Percentiles rank a stretch among this genome's conserved stretches.
These are phyloP conservation scores for Emydocephalus ijimae DNA, from an alignment of 2,113 vertebrate species.

Conservation along the genomic window DNA sequence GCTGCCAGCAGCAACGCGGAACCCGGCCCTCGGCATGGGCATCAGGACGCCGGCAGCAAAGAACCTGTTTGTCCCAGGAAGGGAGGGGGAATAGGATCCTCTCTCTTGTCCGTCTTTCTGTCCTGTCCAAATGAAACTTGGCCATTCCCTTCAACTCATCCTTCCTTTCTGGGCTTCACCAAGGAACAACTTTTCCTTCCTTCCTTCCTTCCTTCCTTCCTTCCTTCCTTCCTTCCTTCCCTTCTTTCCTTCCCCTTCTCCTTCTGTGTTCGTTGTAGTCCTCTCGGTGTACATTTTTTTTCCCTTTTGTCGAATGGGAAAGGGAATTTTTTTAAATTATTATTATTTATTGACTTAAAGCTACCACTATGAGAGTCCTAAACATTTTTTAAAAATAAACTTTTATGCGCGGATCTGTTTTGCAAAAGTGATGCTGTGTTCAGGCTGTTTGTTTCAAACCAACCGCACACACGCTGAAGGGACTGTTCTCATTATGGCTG, in stretches of 20 bases:
- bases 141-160: constrained; percentile 73
- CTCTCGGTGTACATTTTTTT: constrained; percentile 15
- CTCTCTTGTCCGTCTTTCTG: constrained; percentile 69
- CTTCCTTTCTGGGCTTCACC: constrained; percentile 61
- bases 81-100: constrained; percentile 60
- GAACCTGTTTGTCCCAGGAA: constrained; percentile 56
- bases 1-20: constrained; percentile 58
- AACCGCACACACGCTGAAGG: constrained; percentile 14
- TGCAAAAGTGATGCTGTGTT: constrained; percentile 31
- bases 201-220: constrained; percentile 55
- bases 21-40: constrained; percentile 65
- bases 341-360: constrained; percentile 73
- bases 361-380: constrained; percentile 59
- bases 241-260: neutral
- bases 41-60: constrained; percentile 50
- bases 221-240: neutral
- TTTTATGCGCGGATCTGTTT: constrained; percentile 30
- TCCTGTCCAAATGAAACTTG: constrained; percentile 66
- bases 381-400: constrained; percentile 20
- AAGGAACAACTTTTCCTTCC: constrained; percentile 18
- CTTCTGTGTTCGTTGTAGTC: constrained; percentile 1
- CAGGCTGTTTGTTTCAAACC: constrained; percentile 38
- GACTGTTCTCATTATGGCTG: neutral
- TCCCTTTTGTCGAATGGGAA: constrained; percentile 50
- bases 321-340: constrained; percentile 34